Evolutionary conservation across 2,888 invertebrate species (phyloP).

Genomic region (Lypha dubia): DNA sequence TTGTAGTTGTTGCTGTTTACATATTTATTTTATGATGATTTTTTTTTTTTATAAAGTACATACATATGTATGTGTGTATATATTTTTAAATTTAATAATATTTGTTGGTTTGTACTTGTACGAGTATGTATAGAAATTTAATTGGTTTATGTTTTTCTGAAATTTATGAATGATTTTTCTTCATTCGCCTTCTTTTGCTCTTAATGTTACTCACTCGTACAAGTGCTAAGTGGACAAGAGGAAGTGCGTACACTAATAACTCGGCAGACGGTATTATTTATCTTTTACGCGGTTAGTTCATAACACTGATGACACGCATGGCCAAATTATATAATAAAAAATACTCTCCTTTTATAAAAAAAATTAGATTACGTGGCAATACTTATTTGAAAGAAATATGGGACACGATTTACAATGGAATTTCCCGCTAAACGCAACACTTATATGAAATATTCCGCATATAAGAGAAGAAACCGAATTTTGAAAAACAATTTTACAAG

Average conservation of each 20-base stretch:
- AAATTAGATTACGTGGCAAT: too few species aligned
- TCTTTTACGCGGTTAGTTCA: too few species aligned
- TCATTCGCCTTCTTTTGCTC: slow-evolving; percentile 55
- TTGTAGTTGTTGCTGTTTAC: slow-evolving; percentile 22
- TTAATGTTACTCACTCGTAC: neutral
- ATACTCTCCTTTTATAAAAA: too few species aligned
- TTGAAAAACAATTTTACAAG: too few species aligned
- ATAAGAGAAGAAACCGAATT: too few species aligned
- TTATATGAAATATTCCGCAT: too few species aligned
- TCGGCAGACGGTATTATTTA: neutral
- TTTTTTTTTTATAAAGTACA: slow-evolving; percentile 3
- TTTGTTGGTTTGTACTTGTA: slow-evolving; percentile 20
- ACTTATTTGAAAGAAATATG: too few species aligned
- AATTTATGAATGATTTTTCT: slow-evolving; percentile 64
- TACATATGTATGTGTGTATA: too few species aligned
- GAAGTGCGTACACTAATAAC: slow-evolving; percentile 30
- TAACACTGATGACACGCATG: too few species aligned
- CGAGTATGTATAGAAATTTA: slow-evolving; percentile 48
- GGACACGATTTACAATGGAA: too few species aligned
- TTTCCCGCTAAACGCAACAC: too few species aligned
- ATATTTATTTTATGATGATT: slow-evolving; percentile 48
- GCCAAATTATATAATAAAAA: too few species aligned
- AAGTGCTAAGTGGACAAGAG: slow-evolving; percentile 43
- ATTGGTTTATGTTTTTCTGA: slow-evolving; percentile 63
- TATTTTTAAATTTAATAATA: slow-evolving; percentile 20